These are phyloP conservation scores for Drosophila prostipennis DNA, from an alignment of 2,888 invertebrate species.

Conservation along the genomic window DNA sequence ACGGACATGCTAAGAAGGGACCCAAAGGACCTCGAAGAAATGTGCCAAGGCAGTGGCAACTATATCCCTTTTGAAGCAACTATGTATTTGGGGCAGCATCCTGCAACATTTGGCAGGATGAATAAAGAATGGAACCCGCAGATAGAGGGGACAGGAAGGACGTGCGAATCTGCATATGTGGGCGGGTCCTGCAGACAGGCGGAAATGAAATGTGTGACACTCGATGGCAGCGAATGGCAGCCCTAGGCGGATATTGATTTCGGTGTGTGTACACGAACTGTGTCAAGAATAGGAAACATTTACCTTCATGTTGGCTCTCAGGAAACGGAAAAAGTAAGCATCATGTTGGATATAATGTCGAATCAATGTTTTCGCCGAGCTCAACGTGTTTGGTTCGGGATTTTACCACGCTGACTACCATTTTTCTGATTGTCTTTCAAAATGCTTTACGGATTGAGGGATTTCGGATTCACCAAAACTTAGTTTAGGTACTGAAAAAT, in stretches of 20 bases:
- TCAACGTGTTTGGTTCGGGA: background rate
- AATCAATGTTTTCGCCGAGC: constrained; percentile 16
- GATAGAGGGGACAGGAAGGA: constrained; percentile 13
- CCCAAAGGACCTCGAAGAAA: constrained; percentile 34
- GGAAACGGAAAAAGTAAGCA: constrained; percentile 10
- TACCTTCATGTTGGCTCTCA: constrained; percentile 18
- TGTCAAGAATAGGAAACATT: constrained; percentile 33
- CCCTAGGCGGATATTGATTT: constrained; percentile 62
- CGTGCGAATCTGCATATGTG: constrained; percentile 52
- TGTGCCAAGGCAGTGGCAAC: constrained; percentile 2
- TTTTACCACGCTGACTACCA: background rate
- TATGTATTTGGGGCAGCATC: constrained; percentile 32
- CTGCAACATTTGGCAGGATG: constrained; percentile 16
- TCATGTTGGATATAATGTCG: constrained; percentile 18
- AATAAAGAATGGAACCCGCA: constrained; percentile 17
- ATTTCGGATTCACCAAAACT: no score
- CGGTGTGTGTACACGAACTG: constrained; percentile 20
- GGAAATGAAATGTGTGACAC: constrained; percentile 67
- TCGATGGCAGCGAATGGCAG: constrained; percentile 39
- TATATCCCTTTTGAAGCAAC: constrained; percentile 15
- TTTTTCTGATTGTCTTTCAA: no score
- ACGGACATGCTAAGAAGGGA: no score
- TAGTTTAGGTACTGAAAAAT: no score
- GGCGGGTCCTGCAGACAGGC: constrained; percentile 31
- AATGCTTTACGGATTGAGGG: no score